Conservation (phyloP, 2,113 vertebrate species). For the Platysternon megacephalum region DNA sequence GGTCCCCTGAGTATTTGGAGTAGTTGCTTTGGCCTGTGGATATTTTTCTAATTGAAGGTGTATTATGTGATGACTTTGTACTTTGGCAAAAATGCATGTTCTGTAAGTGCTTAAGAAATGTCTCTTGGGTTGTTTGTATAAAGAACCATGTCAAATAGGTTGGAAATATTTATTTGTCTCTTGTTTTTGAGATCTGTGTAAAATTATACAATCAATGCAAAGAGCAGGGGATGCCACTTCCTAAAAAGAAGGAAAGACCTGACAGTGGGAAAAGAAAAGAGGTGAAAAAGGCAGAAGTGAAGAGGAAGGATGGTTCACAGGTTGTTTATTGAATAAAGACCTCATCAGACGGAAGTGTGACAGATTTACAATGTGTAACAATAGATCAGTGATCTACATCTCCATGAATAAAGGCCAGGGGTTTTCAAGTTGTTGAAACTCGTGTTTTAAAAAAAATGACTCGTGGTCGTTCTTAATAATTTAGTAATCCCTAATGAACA, state of each 20-base stretch:
- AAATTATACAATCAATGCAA: neutral
- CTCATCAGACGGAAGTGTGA: neutral
- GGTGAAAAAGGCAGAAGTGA: neutral
- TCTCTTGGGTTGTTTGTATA: neutral
- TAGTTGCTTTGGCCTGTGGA: neutral
- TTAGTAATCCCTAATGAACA: slow-evolving; percentile 34
- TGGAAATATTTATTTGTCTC: neutral
- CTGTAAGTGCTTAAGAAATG: neutral
- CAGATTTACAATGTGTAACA: slow-evolving; percentile 23
- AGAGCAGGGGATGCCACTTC: neutral
- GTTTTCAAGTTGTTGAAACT: slow-evolving; percentile 54
- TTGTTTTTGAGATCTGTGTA: neutral
- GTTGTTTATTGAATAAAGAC: slow-evolving; percentile 17
- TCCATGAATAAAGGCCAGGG: neutral
- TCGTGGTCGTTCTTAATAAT: neutral
- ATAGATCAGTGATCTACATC: slow-evolving; percentile 1
- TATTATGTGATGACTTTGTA: fast-evolving
- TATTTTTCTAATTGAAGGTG: neutral
- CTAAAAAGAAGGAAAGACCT: neutral
- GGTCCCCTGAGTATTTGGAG: neutral
- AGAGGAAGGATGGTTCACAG: slow-evolving; percentile 6
- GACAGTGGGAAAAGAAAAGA: neutral
- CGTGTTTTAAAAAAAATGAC: neutral
- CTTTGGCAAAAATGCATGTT: neutral
- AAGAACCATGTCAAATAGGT: neutral